phyloP scores from a whole-genome alignment of 2,113 vertebrate species.

The Aramus guarauna region DNA sequence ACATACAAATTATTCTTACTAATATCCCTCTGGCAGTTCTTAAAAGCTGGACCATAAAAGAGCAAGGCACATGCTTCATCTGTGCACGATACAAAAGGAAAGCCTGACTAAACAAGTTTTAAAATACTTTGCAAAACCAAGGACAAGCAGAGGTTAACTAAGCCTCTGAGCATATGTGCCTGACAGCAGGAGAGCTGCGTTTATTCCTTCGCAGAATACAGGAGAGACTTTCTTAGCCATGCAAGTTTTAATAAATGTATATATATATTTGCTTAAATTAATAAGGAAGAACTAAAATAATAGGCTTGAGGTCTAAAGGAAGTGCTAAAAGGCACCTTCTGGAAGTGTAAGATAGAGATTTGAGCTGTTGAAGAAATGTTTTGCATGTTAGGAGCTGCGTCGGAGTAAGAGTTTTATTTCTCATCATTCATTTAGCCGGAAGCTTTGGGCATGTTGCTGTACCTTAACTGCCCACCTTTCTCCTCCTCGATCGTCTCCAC shows the following conservation, averaged over 20 bases:
- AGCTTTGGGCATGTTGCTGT: background rate
- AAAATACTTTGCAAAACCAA: constrained; percentile 62
- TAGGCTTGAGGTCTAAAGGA: background rate
- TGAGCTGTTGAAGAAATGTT: background rate
- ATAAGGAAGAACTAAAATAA: background rate
- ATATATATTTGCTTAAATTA: background rate
- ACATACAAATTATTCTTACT: constrained; percentile 67
- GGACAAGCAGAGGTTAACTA: constrained; percentile 64
- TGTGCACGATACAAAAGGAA: constrained; percentile 46
- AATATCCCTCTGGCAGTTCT: constrained; percentile 64
- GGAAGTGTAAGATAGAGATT: background rate
- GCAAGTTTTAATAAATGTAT: background rate
- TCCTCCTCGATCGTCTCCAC: constrained; percentile 69
- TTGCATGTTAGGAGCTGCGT: background rate
- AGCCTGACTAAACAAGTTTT: constrained; percentile 68
- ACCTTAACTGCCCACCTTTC: constrained; percentile 60
- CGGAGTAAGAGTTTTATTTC: background rate
- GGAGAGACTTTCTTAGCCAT: background rate
- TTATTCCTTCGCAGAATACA: background rate
- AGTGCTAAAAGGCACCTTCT: background rate
- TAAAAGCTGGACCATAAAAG: constrained; percentile 63
- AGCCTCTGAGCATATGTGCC: background rate
- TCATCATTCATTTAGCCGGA: background rate
- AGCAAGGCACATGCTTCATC: constrained; percentile 53
- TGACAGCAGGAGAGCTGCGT: background rate